Conservation (phyloP, 2,888 invertebrate species). For the Glyphotaelius pellucidus region DNA sequence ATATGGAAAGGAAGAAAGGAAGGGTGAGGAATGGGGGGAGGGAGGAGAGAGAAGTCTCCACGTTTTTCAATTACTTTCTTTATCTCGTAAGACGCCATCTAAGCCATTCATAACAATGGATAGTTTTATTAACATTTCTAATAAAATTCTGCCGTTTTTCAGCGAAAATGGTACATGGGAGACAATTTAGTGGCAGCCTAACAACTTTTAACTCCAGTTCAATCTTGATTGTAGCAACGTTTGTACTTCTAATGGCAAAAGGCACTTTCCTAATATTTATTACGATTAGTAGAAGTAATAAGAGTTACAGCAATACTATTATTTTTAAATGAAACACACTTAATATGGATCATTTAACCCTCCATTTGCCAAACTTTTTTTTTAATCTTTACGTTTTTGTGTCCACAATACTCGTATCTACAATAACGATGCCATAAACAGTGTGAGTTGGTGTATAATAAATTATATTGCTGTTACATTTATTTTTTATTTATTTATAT, state of each 20-base stretch:
- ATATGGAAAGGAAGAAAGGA: background rate
- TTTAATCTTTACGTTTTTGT: no score
- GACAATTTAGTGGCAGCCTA: background rate
- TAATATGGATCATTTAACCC: background rate
- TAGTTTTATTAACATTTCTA: constrained; percentile 36
- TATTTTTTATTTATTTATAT: no score
- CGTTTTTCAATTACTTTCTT: constrained; percentile 61
- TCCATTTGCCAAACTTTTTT: no score
- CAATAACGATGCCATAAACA: no score
- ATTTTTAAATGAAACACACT: background rate
- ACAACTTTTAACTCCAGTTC: background rate
- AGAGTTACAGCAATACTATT: background rate
- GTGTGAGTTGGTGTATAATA: no score
- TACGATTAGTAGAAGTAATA: background rate
- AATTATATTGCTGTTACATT: no score
- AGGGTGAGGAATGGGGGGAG: background rate
- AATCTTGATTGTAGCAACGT: background rate
- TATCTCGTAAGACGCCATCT: constrained; percentile 53
- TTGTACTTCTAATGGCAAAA: background rate
- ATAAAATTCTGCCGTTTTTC: background rate
- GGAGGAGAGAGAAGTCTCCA: constrained; percentile 5
- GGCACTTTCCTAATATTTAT: background rate
- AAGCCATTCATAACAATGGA: constrained; percentile 45
- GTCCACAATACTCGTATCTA: no score
- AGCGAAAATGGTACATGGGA: background rate